Evolutionary conservation across 2,797 vertebrate genomes (phyloP), one percentile per base, ranked within the genome.

Genomic region (Lacerta bilineata): DNA sequence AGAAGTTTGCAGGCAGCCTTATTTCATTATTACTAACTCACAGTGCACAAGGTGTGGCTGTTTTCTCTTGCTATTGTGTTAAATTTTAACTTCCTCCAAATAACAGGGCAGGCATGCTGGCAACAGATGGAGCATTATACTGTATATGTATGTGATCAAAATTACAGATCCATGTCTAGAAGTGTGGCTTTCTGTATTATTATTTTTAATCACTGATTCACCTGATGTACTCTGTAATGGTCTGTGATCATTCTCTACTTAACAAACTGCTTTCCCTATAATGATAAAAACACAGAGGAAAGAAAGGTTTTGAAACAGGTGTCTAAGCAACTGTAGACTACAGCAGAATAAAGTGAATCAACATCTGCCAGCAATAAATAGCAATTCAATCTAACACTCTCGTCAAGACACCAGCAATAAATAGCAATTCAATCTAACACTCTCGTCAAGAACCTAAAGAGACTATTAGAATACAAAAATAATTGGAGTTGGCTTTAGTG

Each of bases 71-170:
- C 3, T 27, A 90, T 29, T 64, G 23, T 39, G 20, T 92, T 89
- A 69, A 94, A 83, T 43, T 75, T 7, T 23, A 87, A 87, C 29
- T 76, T 41, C 72, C 75, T 41, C 79, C 29, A 85, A 85, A 89
- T 11, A 4, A 74, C 25, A 66, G 39, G 13, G 87, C 0, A 86
- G 29, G 17, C 84, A 15, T 66, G 33, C 46, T 1, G 71, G 13
- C n/a, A 80, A 91, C 88, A 85, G 13, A 0, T 5, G 9, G 13
- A 81, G 17, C n/a, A 86, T 84, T 2, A 85, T 17, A 55, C 50
- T 55, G 50, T 55, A 91, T 81, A 1, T 66, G 15, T 69, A 17
- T 20, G 13, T n/a, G 23, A 59, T 39, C 20, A 6, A 41, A n/a
- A 72, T n/a, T n/a, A 80, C 18, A 72, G 18, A 15, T 23, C 18